Percentiles rank a stretch among this genome's conserved stretches.
These are phyloP conservation scores for Ciconia stormi DNA, from an alignment of 2,113 vertebrate species.

Conservation along the genomic window DNA sequence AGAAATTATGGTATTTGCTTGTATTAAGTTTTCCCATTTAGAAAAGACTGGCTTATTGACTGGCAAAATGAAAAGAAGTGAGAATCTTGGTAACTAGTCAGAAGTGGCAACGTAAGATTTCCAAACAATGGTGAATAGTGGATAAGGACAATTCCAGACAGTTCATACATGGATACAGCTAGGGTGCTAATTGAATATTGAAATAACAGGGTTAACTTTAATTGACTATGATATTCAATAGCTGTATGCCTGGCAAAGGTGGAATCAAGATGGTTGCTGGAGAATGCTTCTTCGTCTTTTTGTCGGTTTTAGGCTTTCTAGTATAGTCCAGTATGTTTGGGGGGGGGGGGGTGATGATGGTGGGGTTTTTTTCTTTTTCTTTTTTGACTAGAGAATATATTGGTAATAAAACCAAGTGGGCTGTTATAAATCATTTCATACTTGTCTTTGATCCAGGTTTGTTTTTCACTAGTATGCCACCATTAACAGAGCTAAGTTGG, in stretches of 20 bases:
- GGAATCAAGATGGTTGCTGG: neutral
- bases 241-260: neutral
- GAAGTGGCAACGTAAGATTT: neutral
- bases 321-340: neutral
- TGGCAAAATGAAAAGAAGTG: neutral
- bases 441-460: neutral
- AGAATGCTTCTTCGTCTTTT: neutral
- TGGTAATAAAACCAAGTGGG: neutral
- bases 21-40: neutral
- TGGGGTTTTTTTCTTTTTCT: rapidly evolving
- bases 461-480: neutral
- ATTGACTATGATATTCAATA: neutral
- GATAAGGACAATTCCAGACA: neutral
- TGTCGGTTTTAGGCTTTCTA: neutral
- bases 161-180: neutral
- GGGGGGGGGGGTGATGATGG: too few relatives aligned
- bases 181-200: neutral
- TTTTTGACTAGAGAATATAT: neutral
- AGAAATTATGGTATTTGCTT: neutral
- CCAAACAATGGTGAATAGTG: neutral
- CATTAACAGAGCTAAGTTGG: neutral
- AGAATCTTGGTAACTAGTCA: neutral
- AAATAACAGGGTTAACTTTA: neutral
- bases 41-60: neutral
- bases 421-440: neutral